phyloP scores from a whole-genome alignment of 2,888 invertebrate genomes.

The Carterocephalus palaemon region DNA sequence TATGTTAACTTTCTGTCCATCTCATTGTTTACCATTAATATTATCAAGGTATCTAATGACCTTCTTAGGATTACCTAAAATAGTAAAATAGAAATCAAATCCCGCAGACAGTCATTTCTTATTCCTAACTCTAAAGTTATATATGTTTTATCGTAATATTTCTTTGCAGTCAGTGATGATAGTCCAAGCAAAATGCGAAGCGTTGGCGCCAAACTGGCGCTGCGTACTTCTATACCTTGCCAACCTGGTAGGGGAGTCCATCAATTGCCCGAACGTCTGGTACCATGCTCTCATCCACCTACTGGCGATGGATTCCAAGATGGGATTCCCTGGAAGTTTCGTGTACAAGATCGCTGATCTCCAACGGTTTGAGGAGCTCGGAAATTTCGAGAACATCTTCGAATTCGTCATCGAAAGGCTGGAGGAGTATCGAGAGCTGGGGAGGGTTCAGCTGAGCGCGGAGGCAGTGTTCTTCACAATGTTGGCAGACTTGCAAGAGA shows the following conservation, averaged over 20 bases:
- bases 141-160: no score
- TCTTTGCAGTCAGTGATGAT: slow-evolving; percentile 20
- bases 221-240: slow-evolving; percentile 11
- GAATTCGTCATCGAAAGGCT: slow-evolving; percentile 11
- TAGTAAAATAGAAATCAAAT: no score
- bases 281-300: slow-evolving; percentile 25
- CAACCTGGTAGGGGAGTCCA: slow-evolving; percentile 13
- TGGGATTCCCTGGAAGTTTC: slow-evolving; percentile 1
- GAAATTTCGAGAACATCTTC: slow-evolving; percentile 4
- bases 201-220: slow-evolving; percentile 10
- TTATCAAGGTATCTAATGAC: no score
- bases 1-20: no score
- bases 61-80: no score
- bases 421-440: slow-evolving; percentile 1
- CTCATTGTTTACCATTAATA: no score
- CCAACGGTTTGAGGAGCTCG: not conserved
- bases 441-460: slow-evolving; percentile 1
- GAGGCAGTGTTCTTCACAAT: slow-evolving; percentile 4
- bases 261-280: slow-evolving; percentile 19
- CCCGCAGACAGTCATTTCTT: no score
- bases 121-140: no score
- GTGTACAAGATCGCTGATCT: not conserved
- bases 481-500: slow-evolving; percentile 18
- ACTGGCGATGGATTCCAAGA: slow-evolving; percentile 25
- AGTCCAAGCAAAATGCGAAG: slow-evolving; percentile 17